These are phyloP conservation scores for Ageneiosus marmoratus DNA, from an alignment of 2,113 vertebrate genomes.

Conservation along the genomic window DNA sequence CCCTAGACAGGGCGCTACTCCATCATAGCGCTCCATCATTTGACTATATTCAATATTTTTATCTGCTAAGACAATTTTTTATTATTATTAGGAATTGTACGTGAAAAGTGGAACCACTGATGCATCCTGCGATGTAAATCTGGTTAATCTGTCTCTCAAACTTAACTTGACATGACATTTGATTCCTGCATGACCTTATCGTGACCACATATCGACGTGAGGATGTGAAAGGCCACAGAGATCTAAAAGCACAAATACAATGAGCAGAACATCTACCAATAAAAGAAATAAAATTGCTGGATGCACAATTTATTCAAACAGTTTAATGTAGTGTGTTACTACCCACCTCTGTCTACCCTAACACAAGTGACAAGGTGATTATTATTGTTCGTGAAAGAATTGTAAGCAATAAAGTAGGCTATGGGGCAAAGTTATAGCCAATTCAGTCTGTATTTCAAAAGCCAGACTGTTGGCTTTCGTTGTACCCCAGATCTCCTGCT, in stretches of 20 bases:
- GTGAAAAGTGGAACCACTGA: not conserved
- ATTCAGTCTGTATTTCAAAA: constrained; percentile 47
- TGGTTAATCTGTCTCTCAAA: not conserved
- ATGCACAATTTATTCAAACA: not conserved
- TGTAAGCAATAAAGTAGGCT: constrained; percentile 37
- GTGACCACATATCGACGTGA: not conserved
- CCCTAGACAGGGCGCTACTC: too few relatives aligned
- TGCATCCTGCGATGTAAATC: not conserved
- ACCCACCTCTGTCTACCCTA: not conserved
- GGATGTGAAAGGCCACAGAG: too few relatives aligned
- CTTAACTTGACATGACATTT: not conserved
- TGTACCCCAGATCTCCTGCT: constrained; percentile 39
- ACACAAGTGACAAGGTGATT: not conserved
- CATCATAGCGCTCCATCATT: too few relatives aligned
- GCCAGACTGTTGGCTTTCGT: constrained; percentile 36
- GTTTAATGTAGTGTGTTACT: not conserved
- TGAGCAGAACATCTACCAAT: not conserved
- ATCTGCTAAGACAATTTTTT: not conserved
- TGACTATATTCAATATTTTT: not conserved
- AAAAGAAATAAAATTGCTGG: not conserved
- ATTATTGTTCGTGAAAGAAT: not conserved
- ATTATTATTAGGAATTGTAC: not conserved
- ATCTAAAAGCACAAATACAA: not conserved
- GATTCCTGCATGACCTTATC: not conserved
- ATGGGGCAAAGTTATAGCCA: constrained; percentile 44